Percentiles rank a stretch among this genome's conserved stretches.
phyloP scores from a whole-genome alignment of 2,888 invertebrate species.

The Heteromurus nitidus region DNA sequence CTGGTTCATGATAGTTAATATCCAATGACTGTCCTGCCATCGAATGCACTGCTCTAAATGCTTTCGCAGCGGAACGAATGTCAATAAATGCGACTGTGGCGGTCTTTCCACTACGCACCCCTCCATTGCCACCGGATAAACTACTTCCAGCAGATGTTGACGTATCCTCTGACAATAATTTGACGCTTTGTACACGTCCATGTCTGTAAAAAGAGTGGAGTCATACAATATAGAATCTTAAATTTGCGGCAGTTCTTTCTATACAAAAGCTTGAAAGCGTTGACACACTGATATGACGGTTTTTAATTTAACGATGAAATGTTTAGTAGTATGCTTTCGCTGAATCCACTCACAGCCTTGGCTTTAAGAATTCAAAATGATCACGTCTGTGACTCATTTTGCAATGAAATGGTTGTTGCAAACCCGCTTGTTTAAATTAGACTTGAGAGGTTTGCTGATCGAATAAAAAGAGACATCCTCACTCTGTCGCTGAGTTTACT shows the following conservation, averaged over 20 bases:
- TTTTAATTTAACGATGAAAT: too few relatives aligned
- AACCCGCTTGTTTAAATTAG: background rate
- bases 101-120: constrained; percentile 78
- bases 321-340: constrained; percentile 1
- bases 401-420: too few relatives aligned
- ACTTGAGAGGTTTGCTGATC: too few relatives aligned
- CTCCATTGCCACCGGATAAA: constrained; percentile 68
- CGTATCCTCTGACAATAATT: constrained; percentile 83
- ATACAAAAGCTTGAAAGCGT: too few relatives aligned
- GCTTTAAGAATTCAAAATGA: constrained; percentile 53
- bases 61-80: constrained; percentile 96
- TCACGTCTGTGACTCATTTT: too few relatives aligned
- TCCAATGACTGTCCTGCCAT: constrained; percentile 69
- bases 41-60: constrained; percentile 89
- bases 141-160: constrained; percentile 75
- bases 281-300: too few relatives aligned
- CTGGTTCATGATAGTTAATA: constrained; percentile 73
- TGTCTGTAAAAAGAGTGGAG: constrained; percentile 84
- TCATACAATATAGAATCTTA: too few relatives aligned
- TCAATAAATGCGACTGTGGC: constrained; percentile 97
- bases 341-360: constrained; percentile 63
- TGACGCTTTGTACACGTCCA: constrained; percentile 98
- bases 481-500: background rate
- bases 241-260: too few relatives aligned
- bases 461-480: background rate